Base-by-base conservation (phyloP, 2,113 vertebrate genomes). In the Stictonetta naevosa region DNA sequence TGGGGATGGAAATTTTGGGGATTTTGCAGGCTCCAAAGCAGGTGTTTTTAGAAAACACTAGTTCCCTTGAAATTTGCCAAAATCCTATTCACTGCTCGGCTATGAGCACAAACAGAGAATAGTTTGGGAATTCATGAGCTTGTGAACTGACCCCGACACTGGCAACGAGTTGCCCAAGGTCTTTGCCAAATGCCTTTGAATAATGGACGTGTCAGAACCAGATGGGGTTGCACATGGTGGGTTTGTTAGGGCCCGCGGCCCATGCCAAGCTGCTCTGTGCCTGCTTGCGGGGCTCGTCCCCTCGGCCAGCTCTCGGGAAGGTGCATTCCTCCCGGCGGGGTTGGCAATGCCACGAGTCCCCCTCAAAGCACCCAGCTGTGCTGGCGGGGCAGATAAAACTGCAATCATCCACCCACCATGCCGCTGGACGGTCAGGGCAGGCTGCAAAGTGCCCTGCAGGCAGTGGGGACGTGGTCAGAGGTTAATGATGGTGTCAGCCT, bases 131-230 rank as follows among this genome's bases (percentile, higher is more conserved):
- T 95, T 95, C 90, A 93, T 76, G 88, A 94, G 93, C 88, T 86
- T 92, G 74, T 92, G 93, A 96, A 76, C 83, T 91, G 90, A 94
- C 92, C 88, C 3, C 4, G 83, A 69, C 88, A 86, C 92, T 50
- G 67, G 74, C 96, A 93, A 93, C 75, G 74, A 84, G 91, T 89
- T 92, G 88, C 92, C 86, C 81, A 91, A 73, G 71, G 88, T 93
- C 93, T 93, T 93, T 96, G 96, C 95, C 95, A 96, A 96, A 92
- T 88, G 83, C 74, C 83, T 93, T 78, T 94, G 86, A 94, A 94
- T 96, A 96, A 93, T 88, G 83, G 90, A 82, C 50, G 3, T 72
- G 80, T 95, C 88, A 78, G 80, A 95, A 88, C 58, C 58, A 86
- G 92, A 88, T 80, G 63, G 80, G 77, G 50, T 73, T 91, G 95